phyloP scores from a whole-genome alignment of 2,113 vertebrate genomes.

The Triplophysa tibetana region DNA sequence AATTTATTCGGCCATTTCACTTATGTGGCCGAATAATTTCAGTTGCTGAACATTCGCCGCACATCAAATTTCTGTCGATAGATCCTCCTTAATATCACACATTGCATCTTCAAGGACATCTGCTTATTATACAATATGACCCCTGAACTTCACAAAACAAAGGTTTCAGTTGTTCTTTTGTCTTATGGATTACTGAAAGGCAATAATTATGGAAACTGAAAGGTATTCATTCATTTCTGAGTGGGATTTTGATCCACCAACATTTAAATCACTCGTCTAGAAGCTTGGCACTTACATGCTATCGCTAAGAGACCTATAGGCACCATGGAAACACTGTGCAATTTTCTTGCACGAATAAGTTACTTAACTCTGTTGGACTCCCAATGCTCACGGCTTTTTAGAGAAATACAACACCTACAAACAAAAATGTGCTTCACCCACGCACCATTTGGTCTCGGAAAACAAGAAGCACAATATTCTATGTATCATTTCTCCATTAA shows the following conservation, averaged over 20 bases:
- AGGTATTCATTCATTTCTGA: not conserved
- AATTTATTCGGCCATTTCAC: no score
- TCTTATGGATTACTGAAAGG: not conserved
- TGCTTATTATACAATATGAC: no score
- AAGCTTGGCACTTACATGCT: slow-evolving; percentile 1
- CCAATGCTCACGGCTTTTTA: slow-evolving; percentile 41
- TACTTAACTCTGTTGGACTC: slow-evolving; percentile 44
- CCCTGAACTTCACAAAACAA: not conserved
- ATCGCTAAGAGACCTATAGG: slow-evolving; percentile 6
- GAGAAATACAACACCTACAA: slow-evolving; percentile 51
- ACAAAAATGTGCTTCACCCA: slow-evolving; percentile 54
- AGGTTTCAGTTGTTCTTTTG: not conserved
- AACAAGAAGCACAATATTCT: slow-evolving; percentile 44
- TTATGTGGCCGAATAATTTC: no score
- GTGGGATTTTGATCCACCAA: not conserved
- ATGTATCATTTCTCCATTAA: slow-evolving; percentile 35
- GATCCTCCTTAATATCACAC: no score
- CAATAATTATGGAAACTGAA: not conserved
- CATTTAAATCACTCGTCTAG: not conserved
- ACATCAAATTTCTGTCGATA: no score
- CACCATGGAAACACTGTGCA: slow-evolving; percentile 38
- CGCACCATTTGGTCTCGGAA: slow-evolving; percentile 51
- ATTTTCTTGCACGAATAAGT: slow-evolving; percentile 29
- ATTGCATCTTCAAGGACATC: not conserved
- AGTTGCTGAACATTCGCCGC: no score